phyloP scores from a whole-genome alignment of 2,888 invertebrate genomes.

The Scrobipalpa atriplicella region DNA sequence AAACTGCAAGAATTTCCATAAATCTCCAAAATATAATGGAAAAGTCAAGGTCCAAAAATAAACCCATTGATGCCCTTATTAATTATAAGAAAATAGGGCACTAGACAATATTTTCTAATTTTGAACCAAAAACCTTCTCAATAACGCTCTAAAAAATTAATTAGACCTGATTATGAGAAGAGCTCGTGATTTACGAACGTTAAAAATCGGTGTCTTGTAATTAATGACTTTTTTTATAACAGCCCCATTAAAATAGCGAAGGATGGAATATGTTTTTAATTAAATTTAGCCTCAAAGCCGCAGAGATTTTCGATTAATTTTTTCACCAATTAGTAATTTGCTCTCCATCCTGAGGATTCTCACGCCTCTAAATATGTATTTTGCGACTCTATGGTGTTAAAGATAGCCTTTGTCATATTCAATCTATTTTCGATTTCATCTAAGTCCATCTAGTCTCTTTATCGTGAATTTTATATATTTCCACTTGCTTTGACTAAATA shows the following conservation, averaged over 20 bases:
- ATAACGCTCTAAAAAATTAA: slow-evolving; percentile 31
- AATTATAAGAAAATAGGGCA: not conserved
- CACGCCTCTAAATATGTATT: too few species aligned
- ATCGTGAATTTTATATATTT: too few species aligned
- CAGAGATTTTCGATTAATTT: slow-evolving; percentile 39
- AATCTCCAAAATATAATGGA: not conserved
- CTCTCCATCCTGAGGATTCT: not conserved
- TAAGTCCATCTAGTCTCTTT: too few species aligned
- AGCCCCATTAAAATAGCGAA: slow-evolving; percentile 44
- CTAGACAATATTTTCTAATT: slow-evolving; percentile 16
- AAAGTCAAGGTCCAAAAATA: slow-evolving; percentile 5
- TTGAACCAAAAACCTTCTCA: slow-evolving; percentile 13
- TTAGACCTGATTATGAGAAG: slow-evolving; percentile 28
- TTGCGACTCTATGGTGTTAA: too few species aligned
- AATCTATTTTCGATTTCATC: too few species aligned
- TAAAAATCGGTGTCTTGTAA: slow-evolving; percentile 40
- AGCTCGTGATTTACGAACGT: slow-evolving; percentile 38
- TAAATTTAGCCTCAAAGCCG: slow-evolving; percentile 40
- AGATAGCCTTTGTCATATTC: too few species aligned
- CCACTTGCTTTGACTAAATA: too few species aligned
- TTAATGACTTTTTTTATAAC: slow-evolving; percentile 47
- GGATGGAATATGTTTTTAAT: slow-evolving; percentile 47
- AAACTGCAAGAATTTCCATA: not conserved
- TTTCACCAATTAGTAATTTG: not conserved
- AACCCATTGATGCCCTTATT: slow-evolving; percentile 5